Evolutionary conservation across 2,797 vertebrate species (phyloP).

Genomic region (Pseudomugil tenellus): DNA sequence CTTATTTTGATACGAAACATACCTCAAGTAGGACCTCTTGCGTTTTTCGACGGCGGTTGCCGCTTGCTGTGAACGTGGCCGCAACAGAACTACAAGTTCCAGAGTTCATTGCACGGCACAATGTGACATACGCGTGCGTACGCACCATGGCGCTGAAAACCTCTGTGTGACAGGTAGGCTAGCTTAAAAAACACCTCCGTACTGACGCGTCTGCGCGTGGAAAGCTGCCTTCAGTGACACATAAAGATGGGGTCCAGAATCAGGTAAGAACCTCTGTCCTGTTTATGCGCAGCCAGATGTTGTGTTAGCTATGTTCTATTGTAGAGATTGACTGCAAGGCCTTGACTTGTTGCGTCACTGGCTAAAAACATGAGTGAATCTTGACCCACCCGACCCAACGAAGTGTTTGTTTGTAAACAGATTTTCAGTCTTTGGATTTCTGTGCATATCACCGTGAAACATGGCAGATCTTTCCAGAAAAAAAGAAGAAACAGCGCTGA

Average conservation of each 20-base stretch:
- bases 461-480: no score
- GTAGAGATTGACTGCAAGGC: conserved; percentile 53
- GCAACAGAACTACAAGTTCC: conserved; percentile 69
- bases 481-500: neutral
- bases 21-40: no score
- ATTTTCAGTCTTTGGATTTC: no score
- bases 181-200: conserved; percentile 55
- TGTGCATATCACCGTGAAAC: neutral
- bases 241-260: conserved; percentile 82
- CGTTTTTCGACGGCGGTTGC: no score
- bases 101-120: conserved; percentile 30
- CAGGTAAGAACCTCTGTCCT: conserved; percentile 75
- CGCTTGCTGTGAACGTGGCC: no score
- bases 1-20: no score
- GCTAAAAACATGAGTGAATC: conserved; percentile 35
- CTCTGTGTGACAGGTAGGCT: conserved; percentile 72
- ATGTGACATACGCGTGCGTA: conserved; percentile 67
- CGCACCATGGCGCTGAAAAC: conserved; percentile 72
- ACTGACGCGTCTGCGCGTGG: conserved; percentile 63
- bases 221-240: conserved; percentile 25
- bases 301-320: conserved; percentile 32
- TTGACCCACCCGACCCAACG: neutral
- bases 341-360: conserved; percentile 80
- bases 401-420: no score
- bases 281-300: neutral